These are phyloP conservation scores for Pseudomugil gertrudae DNA, from an alignment of 2,797 vertebrate genomes.

Conservation along the genomic window DNA sequence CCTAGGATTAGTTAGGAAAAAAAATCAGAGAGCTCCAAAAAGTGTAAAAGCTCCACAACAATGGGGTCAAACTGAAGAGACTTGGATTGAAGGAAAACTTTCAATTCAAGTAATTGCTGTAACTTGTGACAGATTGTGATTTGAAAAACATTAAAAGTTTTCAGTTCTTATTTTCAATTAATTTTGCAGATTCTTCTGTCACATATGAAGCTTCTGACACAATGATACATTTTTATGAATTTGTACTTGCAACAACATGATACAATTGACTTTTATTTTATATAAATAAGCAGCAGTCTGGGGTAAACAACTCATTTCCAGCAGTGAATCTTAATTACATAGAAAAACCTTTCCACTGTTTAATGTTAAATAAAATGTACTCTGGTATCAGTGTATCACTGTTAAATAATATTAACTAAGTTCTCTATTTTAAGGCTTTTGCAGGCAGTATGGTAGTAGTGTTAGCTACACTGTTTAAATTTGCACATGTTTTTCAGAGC, in stretches of 20 bases:
- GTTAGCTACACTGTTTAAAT: conserved; percentile 25
- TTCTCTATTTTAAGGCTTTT: neutral
- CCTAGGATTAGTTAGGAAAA: too few species aligned
- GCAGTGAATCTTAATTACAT: neutral
- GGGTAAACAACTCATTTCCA: neutral
- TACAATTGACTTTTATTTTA: neutral
- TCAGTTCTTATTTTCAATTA: too few species aligned
- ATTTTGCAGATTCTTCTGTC: neutral
- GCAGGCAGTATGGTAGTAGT: neutral
- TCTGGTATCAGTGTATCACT: neutral
- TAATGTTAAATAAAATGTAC: neutral
- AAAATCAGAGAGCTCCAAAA: too few species aligned
- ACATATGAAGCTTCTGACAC: neutral
- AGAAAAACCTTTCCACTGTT: neutral
- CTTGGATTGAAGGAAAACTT: neutral
- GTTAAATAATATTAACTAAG: neutral
- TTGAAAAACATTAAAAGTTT: too few species aligned
- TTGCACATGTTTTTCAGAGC: conserved; percentile 24
- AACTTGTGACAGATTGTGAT: too few species aligned
- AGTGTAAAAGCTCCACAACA: too few species aligned
- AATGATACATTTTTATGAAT: neutral
- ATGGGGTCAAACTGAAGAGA: neutral
- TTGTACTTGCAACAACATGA: neutral
- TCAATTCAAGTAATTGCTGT: too few species aligned
- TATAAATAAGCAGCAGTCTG: neutral